These are phyloP conservation scores for Acropora yongei DNA, from an alignment of 64 coral and sea anemone species.

Conservation along the genomic window DNA sequence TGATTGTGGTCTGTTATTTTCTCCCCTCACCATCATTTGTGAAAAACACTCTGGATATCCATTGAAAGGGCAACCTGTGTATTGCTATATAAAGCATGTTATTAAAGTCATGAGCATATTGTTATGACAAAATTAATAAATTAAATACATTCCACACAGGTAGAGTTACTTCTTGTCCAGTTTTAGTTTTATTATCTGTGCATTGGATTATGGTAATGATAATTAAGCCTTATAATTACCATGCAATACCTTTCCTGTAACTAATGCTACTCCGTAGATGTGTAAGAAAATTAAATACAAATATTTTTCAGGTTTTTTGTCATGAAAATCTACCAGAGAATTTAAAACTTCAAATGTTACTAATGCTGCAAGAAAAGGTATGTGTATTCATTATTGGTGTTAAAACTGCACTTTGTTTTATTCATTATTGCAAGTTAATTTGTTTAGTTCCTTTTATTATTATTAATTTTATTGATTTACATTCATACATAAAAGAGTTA, in stretches of 20 bases:
- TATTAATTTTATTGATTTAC: background rate
- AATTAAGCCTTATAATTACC: no score
- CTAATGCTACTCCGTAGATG: background rate
- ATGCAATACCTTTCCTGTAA: no score
- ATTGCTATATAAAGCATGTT: background rate
- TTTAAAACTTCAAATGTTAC: constrained; percentile 83
- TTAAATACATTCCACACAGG: no score
- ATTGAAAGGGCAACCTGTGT: background rate
- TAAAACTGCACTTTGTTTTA: background rate
- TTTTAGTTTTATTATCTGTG: no score
- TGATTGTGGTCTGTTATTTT: background rate
- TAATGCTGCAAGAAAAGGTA: constrained; percentile 91
- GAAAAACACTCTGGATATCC: background rate
- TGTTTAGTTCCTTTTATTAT: background rate
- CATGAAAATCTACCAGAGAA: constrained; percentile 67
- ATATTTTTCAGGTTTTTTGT: constrained; percentile 42
- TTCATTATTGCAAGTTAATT: background rate
- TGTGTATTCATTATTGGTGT: background rate
- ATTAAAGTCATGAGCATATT: no score
- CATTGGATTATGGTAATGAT: no score
- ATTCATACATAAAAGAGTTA: background rate
- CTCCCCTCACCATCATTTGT: background rate
- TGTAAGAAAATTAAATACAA: background rate
- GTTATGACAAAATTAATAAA: no score
- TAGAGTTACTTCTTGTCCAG: no score